A percentile compares a stretch with the other conserved stretches of the same genome.
These are phyloP conservation scores for Eristalis pertinax DNA, from an alignment of 2,888 invertebrate genomes.

Conservation along the genomic window DNA sequence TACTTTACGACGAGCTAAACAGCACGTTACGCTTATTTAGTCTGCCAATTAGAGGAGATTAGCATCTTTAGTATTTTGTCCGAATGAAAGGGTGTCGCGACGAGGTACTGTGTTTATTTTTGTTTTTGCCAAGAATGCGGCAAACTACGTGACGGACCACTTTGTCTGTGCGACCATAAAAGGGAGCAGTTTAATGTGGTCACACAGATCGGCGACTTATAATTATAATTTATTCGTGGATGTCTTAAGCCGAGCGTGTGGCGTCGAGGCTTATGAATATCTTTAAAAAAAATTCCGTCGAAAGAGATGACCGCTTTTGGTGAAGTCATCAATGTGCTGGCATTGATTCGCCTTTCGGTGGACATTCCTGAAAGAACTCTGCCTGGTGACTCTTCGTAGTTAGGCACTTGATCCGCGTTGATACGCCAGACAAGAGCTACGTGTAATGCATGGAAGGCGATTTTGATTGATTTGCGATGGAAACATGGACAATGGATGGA, in stretches of 20 bases:
- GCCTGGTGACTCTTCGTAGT: too few relatives aligned
- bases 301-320: not conserved
- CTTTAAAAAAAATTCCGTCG: not conserved
- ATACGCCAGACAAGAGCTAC: too few relatives aligned
- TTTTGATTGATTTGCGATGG: too few relatives aligned
- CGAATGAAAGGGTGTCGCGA: not conserved
- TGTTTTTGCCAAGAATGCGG: not conserved
- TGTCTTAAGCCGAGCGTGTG: not conserved
- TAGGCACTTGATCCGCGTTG: too few relatives aligned
- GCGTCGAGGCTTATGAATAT: not conserved
- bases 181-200: not conserved
- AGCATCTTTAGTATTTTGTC: not conserved
- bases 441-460: too few relatives aligned
- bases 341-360: too few relatives aligned
- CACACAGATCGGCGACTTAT: not conserved
- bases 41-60: constrained; percentile 31
- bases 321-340: not conserved
- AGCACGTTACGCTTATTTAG: constrained; percentile 36
- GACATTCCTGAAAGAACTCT: too few relatives aligned
- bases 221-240: not conserved
- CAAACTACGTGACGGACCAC: not conserved
- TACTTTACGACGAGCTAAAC: not conserved
- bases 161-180: not conserved
- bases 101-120: not conserved
- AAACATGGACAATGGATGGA: too few relatives aligned